These are phyloP conservation scores for Gnathonemus echidnorhynchus DNA, from an alignment of 2,113 vertebrate genomes.

Conservation along the genomic window DNA sequence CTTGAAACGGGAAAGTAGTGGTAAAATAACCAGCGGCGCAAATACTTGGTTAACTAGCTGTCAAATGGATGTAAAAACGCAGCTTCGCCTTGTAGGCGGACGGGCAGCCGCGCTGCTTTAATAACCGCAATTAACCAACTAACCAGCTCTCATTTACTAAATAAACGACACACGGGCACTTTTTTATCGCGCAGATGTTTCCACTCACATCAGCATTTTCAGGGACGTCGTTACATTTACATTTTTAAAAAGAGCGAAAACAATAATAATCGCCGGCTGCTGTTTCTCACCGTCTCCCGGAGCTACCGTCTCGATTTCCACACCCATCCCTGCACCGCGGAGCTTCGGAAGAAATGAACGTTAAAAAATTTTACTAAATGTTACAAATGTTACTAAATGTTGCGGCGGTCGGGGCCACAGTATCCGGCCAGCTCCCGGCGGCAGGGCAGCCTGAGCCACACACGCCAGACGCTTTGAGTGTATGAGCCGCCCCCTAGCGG, in stretches of 20 bases:
- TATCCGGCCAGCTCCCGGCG: background rate
- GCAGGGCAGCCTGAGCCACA: background rate
- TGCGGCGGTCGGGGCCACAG: background rate
- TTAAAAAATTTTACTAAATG: background rate
- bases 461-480: background rate
- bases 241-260: background rate
- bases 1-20: background rate
- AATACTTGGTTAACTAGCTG: background rate
- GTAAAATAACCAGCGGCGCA: background rate
- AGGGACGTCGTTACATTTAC: background rate
- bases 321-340: conserved; percentile 68
- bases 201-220: background rate
- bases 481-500: background rate
- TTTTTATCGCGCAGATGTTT: background rate
- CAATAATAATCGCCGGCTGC: background rate
- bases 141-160: background rate
- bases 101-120: background rate
- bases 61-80: background rate
- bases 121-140: background rate
- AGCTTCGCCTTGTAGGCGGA: background rate
- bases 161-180: background rate
- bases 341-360: conserved; percentile 27
- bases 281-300: conserved; percentile 80
- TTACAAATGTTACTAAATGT: background rate
- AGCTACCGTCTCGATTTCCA: conserved; percentile 91